A percentile compares a stretch with the other conserved stretches of the same genome.
These are phyloP conservation scores for Galagoides demidoff DNA, from an alignment of 2,797 vertebrate genomes.

Conservation along the genomic window DNA sequence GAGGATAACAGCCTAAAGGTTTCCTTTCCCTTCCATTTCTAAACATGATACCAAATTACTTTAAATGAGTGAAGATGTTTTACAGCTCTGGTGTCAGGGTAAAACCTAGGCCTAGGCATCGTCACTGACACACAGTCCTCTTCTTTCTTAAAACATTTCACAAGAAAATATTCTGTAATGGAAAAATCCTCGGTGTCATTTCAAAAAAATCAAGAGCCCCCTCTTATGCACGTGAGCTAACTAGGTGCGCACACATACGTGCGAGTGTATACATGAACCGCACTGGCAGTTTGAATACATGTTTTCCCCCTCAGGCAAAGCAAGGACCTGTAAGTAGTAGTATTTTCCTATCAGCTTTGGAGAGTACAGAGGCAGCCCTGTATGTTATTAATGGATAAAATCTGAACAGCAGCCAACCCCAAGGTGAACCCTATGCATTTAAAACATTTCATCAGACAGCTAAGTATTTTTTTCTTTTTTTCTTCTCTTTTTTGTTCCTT, in stretches of 20 bases:
- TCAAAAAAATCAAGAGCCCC: not conserved
- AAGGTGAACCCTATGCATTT: conserved; percentile 92
- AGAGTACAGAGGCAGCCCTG: conserved; percentile 87
- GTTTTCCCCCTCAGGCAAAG: conserved; percentile 84
- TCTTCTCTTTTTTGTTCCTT: conserved; percentile 43
- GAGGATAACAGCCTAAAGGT: not conserved
- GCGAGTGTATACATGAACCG: not conserved
- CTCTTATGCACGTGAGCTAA: not conserved
- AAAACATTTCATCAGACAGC: conserved; percentile 91
- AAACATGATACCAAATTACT: not conserved
- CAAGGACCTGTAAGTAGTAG: conserved; percentile 85
- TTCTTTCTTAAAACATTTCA: not conserved
- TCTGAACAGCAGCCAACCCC: conserved; percentile 90
- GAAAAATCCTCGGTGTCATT: not conserved
- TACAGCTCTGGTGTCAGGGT: too few species aligned
- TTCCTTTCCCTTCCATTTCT: not conserved
- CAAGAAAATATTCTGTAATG: not conserved
- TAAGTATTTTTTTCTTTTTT: conserved; percentile 87
- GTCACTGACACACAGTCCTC: too few species aligned
- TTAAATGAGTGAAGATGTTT: not conserved
- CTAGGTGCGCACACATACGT: not conserved
- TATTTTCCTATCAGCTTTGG: conserved; percentile 87
- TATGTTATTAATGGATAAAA: conserved; percentile 92
- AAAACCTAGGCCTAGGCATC: not conserved
- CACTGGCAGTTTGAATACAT: conserved; percentile 76